Base-by-base conservation (phyloP, 2,888 invertebrate species). In the Hofmannophila pseudospretella region DNA sequence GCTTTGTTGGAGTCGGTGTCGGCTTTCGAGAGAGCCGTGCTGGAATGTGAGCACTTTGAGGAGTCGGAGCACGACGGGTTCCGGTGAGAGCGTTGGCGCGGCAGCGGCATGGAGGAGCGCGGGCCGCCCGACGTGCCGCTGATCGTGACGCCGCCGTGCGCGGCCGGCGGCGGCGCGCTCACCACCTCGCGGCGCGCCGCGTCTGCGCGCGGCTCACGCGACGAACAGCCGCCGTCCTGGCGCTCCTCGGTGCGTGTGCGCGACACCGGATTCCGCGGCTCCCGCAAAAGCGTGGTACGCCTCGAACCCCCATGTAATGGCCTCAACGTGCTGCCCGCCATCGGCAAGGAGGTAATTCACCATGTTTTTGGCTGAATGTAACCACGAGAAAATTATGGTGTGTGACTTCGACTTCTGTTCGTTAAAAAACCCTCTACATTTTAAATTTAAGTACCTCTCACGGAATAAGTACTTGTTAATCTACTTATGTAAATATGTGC, bases 281-380 rank as follows among this genome's bases (percentile, higher is more conserved):
- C 89, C 53, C 82, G 89, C 62, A 89, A 89, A 68, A 89, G 89
- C 67, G 80, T 90, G 54, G 90, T 91, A 50, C 89, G 89, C 62
- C 86, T 90, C 53, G 90, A 90, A 79, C 89, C 90, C 26, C 89
- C 90, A 49, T 90, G 90, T 80, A 90, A 90, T 69, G 90, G 90
- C 52, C 84, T 88, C 82, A 88, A 88, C 73, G 88, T 84, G 64
- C 73, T 88, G 61, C 87, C 75, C 51, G 81, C 81, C 77, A 88
- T 88, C 75, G 88, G 88, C 80, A 88, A 88, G 78, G 87, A 88
- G 88, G 88, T 88, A 87, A 84, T 67, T 59, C 63, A 65, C 61
- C 64, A 63, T 68, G 71, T 73, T 67, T 58, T 58, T 66, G 69
- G 69, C 68, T 70, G 66, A 61, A 41, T 41, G 34, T 39, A 35